Evolutionary conservation across 2,888 invertebrate species (phyloP), one percentile per base, ranked within the genome.

Genomic region (Apodemia hepburni): DNA sequence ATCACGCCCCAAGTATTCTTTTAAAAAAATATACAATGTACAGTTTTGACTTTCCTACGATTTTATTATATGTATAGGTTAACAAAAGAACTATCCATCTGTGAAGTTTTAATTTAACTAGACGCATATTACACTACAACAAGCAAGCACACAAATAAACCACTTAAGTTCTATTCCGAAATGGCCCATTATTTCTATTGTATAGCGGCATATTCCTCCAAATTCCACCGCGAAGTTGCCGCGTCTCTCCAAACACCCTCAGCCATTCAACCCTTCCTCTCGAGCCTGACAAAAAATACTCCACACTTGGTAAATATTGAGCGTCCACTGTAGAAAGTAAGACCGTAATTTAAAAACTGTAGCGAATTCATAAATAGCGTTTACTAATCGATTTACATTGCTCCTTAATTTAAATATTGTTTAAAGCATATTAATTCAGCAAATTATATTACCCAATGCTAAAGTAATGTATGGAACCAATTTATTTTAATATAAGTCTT

Each of bases 201-300:
- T 69, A 71, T 74, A 68, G 70, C 69, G 73, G 73, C 70, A 75
- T 71, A 75, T 78, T 80, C 80, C 78, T 77, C 76, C 75, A 77
- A 79, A 84, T 81, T 79, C 80, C 78, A 72, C 69, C 69, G 73
- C 68, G 75, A 77, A 79, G 76, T 75, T 75, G 79, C 75, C 70
- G 76, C 71, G 72, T 73, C 85, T 86, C 80, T 79, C 74, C 80
- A 87, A 87, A 90, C 82, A 90, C 82, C 84, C 84, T 79, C 79
- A 81, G 79, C 87, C 87, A 88, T 91, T 90, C 90, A 91, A 89
- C 89, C 90, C 90, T 89, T 87, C 85, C 79, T 85, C 82, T 85
- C 75, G 81, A 79, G 85, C 84, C 80, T 85, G 85, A 91, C 89
- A 89, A 90, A 90, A 90, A 90, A 87, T 88, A 88, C 88, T 87